phyloP scores from a whole-genome alignment of 1,140 invertebrate genomes.

The Sycophaga agraensis region DNA sequence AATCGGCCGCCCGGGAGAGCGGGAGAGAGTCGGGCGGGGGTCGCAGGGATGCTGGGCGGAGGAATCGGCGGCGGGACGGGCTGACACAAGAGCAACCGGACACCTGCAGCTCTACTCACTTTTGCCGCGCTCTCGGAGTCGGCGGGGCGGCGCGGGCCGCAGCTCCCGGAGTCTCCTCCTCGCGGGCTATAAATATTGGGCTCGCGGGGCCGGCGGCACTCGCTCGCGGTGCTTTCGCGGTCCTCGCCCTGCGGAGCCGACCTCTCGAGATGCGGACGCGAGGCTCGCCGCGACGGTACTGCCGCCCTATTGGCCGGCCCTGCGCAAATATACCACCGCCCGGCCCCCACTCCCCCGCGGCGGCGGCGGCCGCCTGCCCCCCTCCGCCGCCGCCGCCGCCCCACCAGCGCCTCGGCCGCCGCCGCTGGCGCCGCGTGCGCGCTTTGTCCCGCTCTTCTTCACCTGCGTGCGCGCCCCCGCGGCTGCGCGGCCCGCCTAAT shows the following conservation, averaged over 20 bases:
- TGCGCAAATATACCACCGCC: constrained; percentile 58
- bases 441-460: not conserved
- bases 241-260: constrained; percentile 1
- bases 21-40: not conserved
- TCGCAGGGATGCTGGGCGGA: not conserved
- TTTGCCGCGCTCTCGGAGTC: too few species aligned
- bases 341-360: constrained; percentile 34
- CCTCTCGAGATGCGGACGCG: constrained; percentile 32
- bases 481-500: not conserved
- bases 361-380: constrained; percentile 36
- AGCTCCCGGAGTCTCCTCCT: too few species aligned
- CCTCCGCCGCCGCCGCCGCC: constrained; percentile 25
- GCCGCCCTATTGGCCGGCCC: constrained; percentile 55
- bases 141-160: too few species aligned
- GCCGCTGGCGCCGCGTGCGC: not conserved
- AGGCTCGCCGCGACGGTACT: constrained; percentile 52
- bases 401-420: too few species aligned
- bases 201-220: too few species aligned
- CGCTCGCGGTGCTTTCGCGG: constrained; percentile 18
- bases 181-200: too few species aligned
- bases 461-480: too few species aligned
- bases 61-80: not conserved
- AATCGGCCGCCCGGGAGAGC: not conserved
- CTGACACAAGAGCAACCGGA: constrained; percentile 17
- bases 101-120: constrained; percentile 30